Evolutionary conservation across 2,113 vertebrate genomes (phyloP), one percentile per base, ranked within the genome.

Genomic region (Hemiprocne comata): DNA sequence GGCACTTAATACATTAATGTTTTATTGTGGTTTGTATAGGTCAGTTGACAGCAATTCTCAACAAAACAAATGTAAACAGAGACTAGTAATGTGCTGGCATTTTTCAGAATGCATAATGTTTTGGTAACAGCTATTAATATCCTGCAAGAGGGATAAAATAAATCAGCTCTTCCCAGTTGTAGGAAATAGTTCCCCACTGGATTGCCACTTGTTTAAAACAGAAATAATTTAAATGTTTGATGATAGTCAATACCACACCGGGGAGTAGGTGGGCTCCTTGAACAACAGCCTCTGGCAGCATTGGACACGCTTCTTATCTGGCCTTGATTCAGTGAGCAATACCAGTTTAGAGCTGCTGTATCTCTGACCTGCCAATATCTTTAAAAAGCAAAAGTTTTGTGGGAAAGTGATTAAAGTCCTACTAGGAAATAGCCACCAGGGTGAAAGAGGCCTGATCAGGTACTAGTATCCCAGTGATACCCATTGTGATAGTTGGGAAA

Each of bases 231-330:
- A 48, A 48, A 60, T 53, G 11, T 46, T 64, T 64, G 58, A 28
- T 76, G 33, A 34, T 50, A 53, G 28, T 88, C 40, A 66, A 4
- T 57, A 53, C 15, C 17, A 26, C 20, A 38, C 10, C 57, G 10
- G 13, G 33, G 31, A 87, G 36, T 13, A 73, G 16, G 11, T 57
- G 9, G 11, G 23, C 7, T 62, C 31, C n/a, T 53, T 28, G 31
- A 60, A 42, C 2, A 8, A 40, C 21, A 51, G 12, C 28, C 19
- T 75, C 17, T 20, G 34, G 15, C 0, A 0, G 15, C n/a, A 40
- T 44, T 48, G 26, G 38, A 34, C 38, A 66, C 93, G 10, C 7
- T 60, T 67, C 34, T 76, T 23, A 16, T 46, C 17, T 57, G 29
- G 25, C 31, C n/a, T 78, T 62, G 18, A 10, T 62, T 77, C 36